These are phyloP conservation scores for Drosophila mauritiana DNA, from an alignment of 1,140 invertebrate genomes.

Conservation along the genomic window DNA sequence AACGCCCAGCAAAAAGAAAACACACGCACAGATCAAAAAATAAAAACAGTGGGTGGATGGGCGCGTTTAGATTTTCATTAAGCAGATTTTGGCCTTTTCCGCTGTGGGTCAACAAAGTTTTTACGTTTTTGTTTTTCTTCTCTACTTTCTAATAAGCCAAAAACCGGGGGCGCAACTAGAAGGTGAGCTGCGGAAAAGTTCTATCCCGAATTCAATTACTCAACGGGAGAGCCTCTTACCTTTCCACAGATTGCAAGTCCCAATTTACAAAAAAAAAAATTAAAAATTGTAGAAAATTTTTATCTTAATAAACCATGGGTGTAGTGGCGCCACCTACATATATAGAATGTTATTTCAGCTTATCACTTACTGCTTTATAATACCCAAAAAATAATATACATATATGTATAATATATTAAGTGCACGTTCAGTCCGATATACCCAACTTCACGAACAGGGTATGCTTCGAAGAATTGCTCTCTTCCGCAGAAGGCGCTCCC, in stretches of 20 bases:
- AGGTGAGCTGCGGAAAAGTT: slow-evolving; percentile 24
- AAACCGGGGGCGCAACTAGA: slow-evolving; percentile 2
- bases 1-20: background rate
- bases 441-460: background rate
- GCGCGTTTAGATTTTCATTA: slow-evolving; percentile 22
- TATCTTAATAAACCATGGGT: background rate
- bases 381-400: no score
- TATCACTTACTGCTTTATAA: no score
- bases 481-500: slow-evolving; percentile 9
- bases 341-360: no score
- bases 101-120: slow-evolving; percentile 52
- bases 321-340: no score
- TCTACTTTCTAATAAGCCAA: slow-evolving; percentile 12
- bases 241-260: background rate
- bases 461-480: background rate
- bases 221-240: background rate
- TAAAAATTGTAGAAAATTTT: background rate
- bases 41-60: background rate
- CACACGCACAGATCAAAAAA: slow-evolving; percentile 1
- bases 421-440: background rate
- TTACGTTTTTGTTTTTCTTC: slow-evolving; percentile 33
- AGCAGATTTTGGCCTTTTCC: slow-evolving; percentile 52
- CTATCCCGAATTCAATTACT: slow-evolving; percentile 34
- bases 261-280: background rate
- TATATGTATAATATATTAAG: no score